A percentile compares a stretch with the other conserved stretches of the same genome.
phyloP scores from a whole-genome alignment of 2,888 invertebrate genomes.

The Idaea straminata region DNA sequence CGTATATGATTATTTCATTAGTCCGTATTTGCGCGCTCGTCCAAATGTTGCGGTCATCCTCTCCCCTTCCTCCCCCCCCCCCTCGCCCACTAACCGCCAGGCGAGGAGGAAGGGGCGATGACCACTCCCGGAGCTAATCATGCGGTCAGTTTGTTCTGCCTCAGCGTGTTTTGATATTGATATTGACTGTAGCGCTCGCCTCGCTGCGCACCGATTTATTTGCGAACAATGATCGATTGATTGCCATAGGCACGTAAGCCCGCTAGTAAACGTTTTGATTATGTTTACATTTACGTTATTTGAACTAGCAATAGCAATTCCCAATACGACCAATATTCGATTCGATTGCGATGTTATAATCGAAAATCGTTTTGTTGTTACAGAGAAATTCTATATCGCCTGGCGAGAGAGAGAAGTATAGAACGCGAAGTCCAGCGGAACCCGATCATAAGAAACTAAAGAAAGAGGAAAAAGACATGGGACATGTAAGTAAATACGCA shows the following conservation, averaged over 20 bases:
- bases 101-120: constrained; percentile 57
- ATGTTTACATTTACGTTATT: constrained; percentile 70
- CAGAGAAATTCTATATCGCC: constrained; percentile 94
- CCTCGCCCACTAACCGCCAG: constrained; percentile 18
- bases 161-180: constrained; percentile 80
- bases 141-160: constrained; percentile 80
- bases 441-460: constrained; percentile 86
- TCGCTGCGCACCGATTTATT: constrained; percentile 77
- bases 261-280: constrained; percentile 75
- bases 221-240: constrained; percentile 80
- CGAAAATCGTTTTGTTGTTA: constrained; percentile 44
- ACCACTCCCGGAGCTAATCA: constrained; percentile 79
- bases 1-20: constrained; percentile 81
- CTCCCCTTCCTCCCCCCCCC: constrained; percentile 30
- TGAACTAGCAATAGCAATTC: constrained; percentile 58
- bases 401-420: constrained; percentile 89
- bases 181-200: constrained; percentile 76
- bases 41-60: constrained; percentile 64
- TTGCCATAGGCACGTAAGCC: constrained; percentile 70
- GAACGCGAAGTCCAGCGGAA: constrained; percentile 88
- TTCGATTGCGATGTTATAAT: constrained; percentile 36
- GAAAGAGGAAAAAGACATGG: constrained; percentile 91
- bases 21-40: constrained; percentile 75
- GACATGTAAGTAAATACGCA: constrained; percentile 82
- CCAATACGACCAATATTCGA: constrained; percentile 44